Evolutionary conservation across 2,113 vertebrate genomes (phyloP), one percentile per base, ranked within the genome.

Genomic region (Atrichornis clamosus): DNA sequence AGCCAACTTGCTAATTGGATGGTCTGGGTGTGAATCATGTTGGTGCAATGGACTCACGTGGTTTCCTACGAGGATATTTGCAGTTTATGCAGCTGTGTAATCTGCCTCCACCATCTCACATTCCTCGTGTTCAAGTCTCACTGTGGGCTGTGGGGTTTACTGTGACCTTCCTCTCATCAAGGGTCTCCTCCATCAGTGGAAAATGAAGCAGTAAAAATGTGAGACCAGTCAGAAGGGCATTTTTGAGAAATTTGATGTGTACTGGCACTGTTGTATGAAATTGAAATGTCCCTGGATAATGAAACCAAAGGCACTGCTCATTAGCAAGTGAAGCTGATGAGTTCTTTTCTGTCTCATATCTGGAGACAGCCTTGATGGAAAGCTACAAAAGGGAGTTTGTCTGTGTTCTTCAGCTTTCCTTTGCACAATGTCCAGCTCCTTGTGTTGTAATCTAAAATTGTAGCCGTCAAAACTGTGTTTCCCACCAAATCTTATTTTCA

Each of bases 1-100:
- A 79, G n/a, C 5, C 4, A 4, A 17, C 35, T 58, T 49, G 49
- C 8, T 58, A 27, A 30, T 28, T 0, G 0, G 9, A 39, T 23
- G 24, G 16, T 63, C 30, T 63, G 35, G 32, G 14, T 55, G 14
- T 28, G 53, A 75, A 12, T 47, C 11, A 26, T n/a, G 4, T 56
- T 1, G 2, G 4, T 59, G 9, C 37, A 85, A 80, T 26, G 32
- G 35, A 37, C 62, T 72, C 5, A 1, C 5, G 6, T 49, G 23
- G 17, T 37, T 93, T 95, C 21, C 49, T 41, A 17, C 4, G 6
- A 53, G 27, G 21, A 13, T 33, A 60, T 39, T 21, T 8, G 19
- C 27, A 65, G 59, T 6, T 73, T 53, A 33, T 76, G 8, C 17
- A 80, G 11, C 24, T 65, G 28, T 44, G 18, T 41, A 67, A 62